phyloP scores from a whole-genome alignment of 2,113 vertebrate genomes.

The Carettochelys insculpta region DNA sequence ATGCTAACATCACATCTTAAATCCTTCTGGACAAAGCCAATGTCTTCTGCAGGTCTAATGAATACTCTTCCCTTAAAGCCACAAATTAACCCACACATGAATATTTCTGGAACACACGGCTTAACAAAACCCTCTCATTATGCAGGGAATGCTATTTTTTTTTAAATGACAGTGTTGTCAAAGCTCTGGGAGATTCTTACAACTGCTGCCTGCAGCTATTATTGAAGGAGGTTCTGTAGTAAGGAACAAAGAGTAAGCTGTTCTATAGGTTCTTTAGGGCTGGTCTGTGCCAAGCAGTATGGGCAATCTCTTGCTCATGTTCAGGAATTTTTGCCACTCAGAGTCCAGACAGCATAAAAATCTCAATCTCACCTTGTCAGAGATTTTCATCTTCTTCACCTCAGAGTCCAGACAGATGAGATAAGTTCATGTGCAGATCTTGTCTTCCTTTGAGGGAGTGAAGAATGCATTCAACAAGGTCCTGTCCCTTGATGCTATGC shows the following conservation, averaged over 20 bases:
- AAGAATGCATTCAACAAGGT: no score
- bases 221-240: not conserved
- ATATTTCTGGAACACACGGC: not conserved
- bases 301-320: no score
- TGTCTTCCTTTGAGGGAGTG: no score
- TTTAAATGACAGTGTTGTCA: not conserved
- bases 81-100: not conserved
- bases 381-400: no score
- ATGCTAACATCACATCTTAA: not conserved
- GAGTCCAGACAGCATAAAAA: no score
- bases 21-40: no score
- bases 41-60: not conserved
- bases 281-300: no score
- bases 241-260: not conserved
- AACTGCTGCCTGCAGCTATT: not conserved
- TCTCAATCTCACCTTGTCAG: no score
- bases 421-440: no score
- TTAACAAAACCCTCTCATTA: not conserved
- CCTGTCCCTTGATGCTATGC: not conserved
- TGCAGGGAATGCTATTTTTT: not conserved
- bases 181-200: not conserved
- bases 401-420: no score
- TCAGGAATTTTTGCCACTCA: no score
- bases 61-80: not conserved
- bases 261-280: no score